phyloP scores from a whole-genome alignment of 2,888 invertebrate genomes.

The Diplolepis rosae region DNA sequence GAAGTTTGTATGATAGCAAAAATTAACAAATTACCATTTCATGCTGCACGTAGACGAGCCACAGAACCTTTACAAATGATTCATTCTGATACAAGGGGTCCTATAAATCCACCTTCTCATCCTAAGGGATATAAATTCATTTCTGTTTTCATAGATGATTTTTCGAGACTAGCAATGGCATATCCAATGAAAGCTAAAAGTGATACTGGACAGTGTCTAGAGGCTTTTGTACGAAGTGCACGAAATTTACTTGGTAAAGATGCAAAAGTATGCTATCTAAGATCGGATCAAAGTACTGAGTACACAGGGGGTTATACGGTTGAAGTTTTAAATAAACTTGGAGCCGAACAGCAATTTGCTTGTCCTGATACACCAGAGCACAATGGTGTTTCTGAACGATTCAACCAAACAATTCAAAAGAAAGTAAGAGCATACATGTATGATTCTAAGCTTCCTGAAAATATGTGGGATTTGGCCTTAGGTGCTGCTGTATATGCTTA shows the following conservation, averaged over 20 bases:
- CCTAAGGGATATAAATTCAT: conserved; percentile 45
- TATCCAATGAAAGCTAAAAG: conserved; percentile 47
- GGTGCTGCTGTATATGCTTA: background rate
- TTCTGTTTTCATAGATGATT: conserved; percentile 49
- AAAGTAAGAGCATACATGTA: conserved; percentile 18
- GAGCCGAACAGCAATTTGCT: conserved; percentile 18
- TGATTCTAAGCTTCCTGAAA: conserved; percentile 27
- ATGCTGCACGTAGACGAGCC: conserved; percentile 37
- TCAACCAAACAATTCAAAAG: conserved; percentile 45
- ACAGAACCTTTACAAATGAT: conserved; percentile 48
- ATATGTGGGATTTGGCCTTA: background rate
- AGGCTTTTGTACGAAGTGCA: conserved; percentile 37
- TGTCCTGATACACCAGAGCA: conserved; percentile 45
- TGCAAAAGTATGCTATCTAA: conserved; percentile 42
- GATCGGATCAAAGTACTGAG: conserved; percentile 42
- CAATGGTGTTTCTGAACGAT: conserved; percentile 45
- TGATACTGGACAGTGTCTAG: conserved; percentile 41
- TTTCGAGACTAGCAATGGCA: conserved; percentile 48
- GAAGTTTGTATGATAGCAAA: conserved; percentile 49
- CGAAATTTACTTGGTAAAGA: conserved; percentile 41
- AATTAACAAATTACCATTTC: conserved; percentile 49
- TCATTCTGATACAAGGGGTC: conserved; percentile 51
- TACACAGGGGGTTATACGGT: conserved; percentile 43
- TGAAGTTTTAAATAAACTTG: conserved; percentile 39
- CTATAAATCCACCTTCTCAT: conserved; percentile 42